These are phyloP conservation scores for Saturnia pavonia DNA, from an alignment of 2,888 invertebrate genomes.

Conservation along the genomic window DNA sequence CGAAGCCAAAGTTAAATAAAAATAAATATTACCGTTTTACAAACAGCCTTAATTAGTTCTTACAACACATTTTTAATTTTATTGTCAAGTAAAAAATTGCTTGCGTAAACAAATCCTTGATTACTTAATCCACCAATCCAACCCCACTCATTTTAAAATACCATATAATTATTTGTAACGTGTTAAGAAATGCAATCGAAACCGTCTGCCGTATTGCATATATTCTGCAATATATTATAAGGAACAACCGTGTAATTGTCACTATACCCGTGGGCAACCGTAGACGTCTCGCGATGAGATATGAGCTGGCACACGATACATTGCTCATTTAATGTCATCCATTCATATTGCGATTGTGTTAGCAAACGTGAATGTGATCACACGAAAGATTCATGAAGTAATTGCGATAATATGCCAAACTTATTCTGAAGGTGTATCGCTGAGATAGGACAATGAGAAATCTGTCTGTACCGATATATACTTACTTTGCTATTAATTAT, in stretches of 20 bases:
- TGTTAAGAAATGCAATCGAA: background rate
- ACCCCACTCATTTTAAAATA: no score
- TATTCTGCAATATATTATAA: slow-evolving; percentile 57
- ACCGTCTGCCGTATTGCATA: slow-evolving; percentile 41
- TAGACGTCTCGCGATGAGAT: slow-evolving; percentile 64
- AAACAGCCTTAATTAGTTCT: background rate
- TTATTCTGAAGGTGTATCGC: background rate
- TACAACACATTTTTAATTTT: background rate
- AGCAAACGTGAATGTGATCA: slow-evolving; percentile 70
- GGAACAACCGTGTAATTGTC: slow-evolving; percentile 69
- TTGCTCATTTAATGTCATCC: slow-evolving; percentile 74
- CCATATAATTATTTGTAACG: background rate
- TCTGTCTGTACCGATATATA: background rate
- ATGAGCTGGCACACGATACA: slow-evolving; percentile 74
- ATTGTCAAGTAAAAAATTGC: background rate
- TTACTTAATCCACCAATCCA: no score
- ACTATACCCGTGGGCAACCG: slow-evolving; percentile 65
- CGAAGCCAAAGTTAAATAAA: background rate
- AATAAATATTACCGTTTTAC: background rate
- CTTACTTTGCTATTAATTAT: background rate
- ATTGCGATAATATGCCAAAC: background rate
- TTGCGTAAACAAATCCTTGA: background rate
- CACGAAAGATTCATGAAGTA: slow-evolving; percentile 41
- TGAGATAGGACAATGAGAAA: background rate
- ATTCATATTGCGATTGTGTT: slow-evolving; percentile 73